Conservation (phyloP, 1,140 invertebrate species). For the Hyles vespertilio region DNA sequence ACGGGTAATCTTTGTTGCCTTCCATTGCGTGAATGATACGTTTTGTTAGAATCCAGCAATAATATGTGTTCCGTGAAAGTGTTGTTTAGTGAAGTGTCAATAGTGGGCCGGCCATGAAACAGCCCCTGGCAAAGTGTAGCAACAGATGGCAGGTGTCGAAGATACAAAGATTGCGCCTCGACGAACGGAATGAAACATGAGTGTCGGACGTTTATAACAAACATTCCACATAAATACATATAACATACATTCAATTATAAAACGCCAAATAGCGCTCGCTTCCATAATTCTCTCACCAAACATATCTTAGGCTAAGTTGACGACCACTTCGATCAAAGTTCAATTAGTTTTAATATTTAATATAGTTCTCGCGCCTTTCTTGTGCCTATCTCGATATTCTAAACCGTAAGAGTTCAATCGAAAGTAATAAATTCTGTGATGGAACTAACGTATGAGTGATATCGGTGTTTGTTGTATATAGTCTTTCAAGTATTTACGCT, state of each 20-base stretch:
- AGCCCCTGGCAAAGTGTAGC: slow-evolving; percentile 49
- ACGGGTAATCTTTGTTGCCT: slow-evolving; percentile 18
- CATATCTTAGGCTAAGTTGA: slow-evolving; percentile 65
- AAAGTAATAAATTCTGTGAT: slow-evolving; percentile 60
- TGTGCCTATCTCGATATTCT: slow-evolving; percentile 68
- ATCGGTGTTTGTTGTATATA: slow-evolving; percentile 36
- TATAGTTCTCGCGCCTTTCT: slow-evolving; percentile 62
- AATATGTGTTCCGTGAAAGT: slow-evolving; percentile 41
- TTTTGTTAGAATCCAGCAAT: slow-evolving; percentile 14
- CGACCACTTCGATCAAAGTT: slow-evolving; percentile 40
- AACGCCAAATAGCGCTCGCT: slow-evolving; percentile 72
- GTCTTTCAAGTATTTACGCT: slow-evolving; percentile 14
- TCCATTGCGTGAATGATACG: slow-evolving; percentile 1
- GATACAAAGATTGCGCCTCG: slow-evolving; percentile 67
- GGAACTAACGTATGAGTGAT: slow-evolving; percentile 47
- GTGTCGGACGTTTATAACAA: slow-evolving; percentile 23
- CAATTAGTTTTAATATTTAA: slow-evolving; percentile 44
- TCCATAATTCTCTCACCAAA: slow-evolving; percentile 64
- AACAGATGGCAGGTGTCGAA: slow-evolving; percentile 66
- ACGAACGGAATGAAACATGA: slow-evolving; percentile 70
- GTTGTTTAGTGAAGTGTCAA: slow-evolving; percentile 56
- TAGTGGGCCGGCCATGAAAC: slow-evolving; percentile 71
- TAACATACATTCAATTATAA: slow-evolving; percentile 17
- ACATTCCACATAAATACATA: slow-evolving; percentile 11
- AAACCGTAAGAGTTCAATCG: slow-evolving; percentile 49